Evolutionary conservation across 2,797 vertebrate genomes (phyloP).

Genomic region (Poecilia wingei): DNA sequence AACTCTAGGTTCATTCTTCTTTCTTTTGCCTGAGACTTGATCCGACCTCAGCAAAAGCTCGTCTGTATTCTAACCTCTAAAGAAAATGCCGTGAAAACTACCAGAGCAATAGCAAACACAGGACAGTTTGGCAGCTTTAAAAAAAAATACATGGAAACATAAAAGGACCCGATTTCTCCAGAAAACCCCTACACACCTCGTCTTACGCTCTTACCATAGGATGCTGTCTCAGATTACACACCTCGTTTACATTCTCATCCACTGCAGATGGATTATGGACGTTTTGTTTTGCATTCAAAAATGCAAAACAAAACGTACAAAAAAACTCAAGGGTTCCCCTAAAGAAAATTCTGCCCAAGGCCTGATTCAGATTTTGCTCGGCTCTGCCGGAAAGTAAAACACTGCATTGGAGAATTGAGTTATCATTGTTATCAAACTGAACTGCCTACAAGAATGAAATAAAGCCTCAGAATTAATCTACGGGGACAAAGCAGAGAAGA

Average conservation of each 20-base stretch:
- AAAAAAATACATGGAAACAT: constrained; percentile 61
- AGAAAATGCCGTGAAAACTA: constrained; percentile 35
- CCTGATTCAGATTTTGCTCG: neutral
- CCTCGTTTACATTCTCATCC: constrained; percentile 43
- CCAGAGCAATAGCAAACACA: constrained; percentile 64
- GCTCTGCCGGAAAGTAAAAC: neutral
- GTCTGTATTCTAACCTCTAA: constrained; percentile 7
- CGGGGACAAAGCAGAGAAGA: neutral
- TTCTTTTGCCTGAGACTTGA: constrained; percentile 50
- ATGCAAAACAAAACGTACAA: neutral
- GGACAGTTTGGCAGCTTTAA: constrained; percentile 83
- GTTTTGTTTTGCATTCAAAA: too few species aligned
- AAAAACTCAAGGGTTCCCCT: neutral
- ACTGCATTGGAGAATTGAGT: neutral
- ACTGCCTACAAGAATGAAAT: neutral
- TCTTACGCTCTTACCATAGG: constrained; percentile 22
- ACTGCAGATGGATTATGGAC: constrained; percentile 7
- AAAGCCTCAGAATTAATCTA: neutral
- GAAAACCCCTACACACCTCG: constrained; percentile 27
- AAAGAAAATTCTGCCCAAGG: neutral
- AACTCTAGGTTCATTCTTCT: constrained; percentile 6
- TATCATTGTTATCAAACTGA: neutral
- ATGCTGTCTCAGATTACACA: constrained; percentile 65
- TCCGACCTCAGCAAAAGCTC: constrained; percentile 12
- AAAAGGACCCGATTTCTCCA: constrained; percentile 55